phyloP scores from a whole-genome alignment of 2,113 vertebrate genomes.

The Peromyscus californicus region DNA sequence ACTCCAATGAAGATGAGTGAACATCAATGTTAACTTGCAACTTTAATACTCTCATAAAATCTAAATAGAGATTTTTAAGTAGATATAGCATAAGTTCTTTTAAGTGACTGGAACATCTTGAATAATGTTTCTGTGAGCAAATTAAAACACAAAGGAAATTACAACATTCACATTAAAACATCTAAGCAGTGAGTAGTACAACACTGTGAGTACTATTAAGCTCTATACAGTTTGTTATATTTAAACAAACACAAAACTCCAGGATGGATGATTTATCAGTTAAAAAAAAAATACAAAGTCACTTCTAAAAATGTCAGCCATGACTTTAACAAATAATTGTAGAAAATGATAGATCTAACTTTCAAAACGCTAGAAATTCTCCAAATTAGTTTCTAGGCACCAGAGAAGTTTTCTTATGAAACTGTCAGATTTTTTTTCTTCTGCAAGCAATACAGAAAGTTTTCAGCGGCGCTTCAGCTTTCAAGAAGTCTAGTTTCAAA shows the following conservation, averaged over 20 bases:
- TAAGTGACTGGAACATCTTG: conserved; percentile 80
- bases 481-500: conserved; percentile 42
- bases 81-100: conserved; percentile 66
- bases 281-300: conserved; percentile 28
- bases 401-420: conserved; percentile 44
- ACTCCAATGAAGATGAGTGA: neutral
- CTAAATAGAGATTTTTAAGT: conserved; percentile 36
- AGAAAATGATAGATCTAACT: neutral
- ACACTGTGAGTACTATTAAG: conserved; percentile 51
- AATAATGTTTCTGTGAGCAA: conserved; percentile 72
- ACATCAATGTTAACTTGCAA: conserved; percentile 36
- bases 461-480: conserved; percentile 17
- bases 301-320: neutral
- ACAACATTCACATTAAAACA: conserved; percentile 83
- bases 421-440: conserved; percentile 43
- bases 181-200: conserved; percentile 85
- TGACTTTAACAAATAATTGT: conserved; percentile 23
- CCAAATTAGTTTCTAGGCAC: conserved; percentile 64
- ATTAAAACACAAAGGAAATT: conserved; percentile 78
- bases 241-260: conserved; percentile 82
- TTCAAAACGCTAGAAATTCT: conserved; percentile 56
- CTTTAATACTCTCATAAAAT: conserved; percentile 59
- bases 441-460: conserved; percentile 28
- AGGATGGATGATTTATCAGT: conserved; percentile 80
- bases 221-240: conserved; percentile 82